A percentile compares a stretch with the other conserved stretches of the same genome.
phyloP scores from a whole-genome alignment of 2,113 vertebrate genomes.

The Heliornis fulica region DNA sequence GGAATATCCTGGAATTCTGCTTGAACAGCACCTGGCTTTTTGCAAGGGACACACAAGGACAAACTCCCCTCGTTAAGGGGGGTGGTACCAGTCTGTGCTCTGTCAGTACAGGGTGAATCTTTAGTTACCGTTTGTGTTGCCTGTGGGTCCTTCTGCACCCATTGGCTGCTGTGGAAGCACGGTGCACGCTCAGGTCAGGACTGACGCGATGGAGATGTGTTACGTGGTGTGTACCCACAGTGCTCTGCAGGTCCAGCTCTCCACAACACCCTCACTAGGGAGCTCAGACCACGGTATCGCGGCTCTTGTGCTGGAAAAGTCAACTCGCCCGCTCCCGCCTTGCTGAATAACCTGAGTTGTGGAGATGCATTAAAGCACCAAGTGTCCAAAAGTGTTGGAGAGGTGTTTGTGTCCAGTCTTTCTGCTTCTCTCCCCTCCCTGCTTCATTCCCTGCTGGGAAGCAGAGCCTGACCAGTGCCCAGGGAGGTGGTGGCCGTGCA shows the following conservation, averaged over 20 bases:
- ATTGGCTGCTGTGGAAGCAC: fast-evolving
- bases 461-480: not conserved
- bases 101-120: not conserved
- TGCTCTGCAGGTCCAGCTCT: not conserved
- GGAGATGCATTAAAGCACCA: no score
- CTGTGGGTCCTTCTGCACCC: fast-evolving
- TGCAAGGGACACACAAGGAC: not conserved
- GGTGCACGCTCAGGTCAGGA: fast-evolving
- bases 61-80: not conserved
- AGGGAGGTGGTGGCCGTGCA: fast-evolving
- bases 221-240: fast-evolving
- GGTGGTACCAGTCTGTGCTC: not conserved
- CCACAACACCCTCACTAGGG: fast-evolving
- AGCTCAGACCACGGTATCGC: no score
- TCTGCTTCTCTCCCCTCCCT: not conserved
- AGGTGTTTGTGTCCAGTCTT: not conserved
- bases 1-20: not conserved
- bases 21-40: fast-evolving
- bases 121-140: fast-evolving
- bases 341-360: not conserved
- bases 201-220: fast-evolving
- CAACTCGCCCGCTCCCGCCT: fast-evolving
- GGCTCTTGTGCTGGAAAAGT: not conserved
- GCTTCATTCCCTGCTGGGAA: no score
- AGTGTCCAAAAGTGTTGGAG: no score